A percentile compares a stretch with the other conserved stretches of the same genome.
phyloP scores from a whole-genome alignment of 1,140 invertebrate genomes.

The Ips nitidus region DNA sequence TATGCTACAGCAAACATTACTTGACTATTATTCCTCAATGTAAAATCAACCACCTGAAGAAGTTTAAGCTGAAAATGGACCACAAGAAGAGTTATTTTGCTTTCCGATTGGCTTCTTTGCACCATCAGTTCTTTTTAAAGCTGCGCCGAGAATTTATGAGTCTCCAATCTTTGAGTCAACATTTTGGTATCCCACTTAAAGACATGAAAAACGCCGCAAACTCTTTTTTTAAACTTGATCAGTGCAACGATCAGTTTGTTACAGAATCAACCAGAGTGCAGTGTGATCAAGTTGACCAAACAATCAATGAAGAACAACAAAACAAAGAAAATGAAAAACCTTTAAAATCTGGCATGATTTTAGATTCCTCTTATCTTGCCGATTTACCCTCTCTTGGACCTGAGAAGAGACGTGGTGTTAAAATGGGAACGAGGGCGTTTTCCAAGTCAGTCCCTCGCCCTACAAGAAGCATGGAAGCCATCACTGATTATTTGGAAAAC shows the following conservation, averaged over 20 bases:
- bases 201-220: conserved; percentile 52
- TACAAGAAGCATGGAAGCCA: conserved; percentile 52
- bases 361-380: conserved; percentile 52
- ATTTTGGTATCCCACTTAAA: conserved; percentile 57
- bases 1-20: conserved; percentile 73
- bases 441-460: conserved; percentile 47
- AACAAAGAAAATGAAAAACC: conserved; percentile 73
- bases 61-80: conserved; percentile 74
- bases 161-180: conserved; percentile 66
- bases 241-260: conserved; percentile 37
- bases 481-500: conserved; percentile 48
- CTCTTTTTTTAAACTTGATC: conserved; percentile 48
- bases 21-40: conserved; percentile 64
- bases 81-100: conserved; percentile 75
- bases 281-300: not conserved
- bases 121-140: conserved; percentile 74
- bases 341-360: conserved; percentile 35
- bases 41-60: conserved; percentile 63
- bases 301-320: conserved; percentile 58
- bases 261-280: conserved; percentile 3
- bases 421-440: conserved; percentile 71
- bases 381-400: conserved; percentile 43
- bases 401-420: conserved; percentile 62
- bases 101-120: conserved; percentile 71
- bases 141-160: conserved; percentile 70